Percentiles rank a stretch among this genome's conserved stretches.
phyloP scores from a whole-genome alignment of 1,140 invertebrate species.

The Trichogramma pretiosum region DNA sequence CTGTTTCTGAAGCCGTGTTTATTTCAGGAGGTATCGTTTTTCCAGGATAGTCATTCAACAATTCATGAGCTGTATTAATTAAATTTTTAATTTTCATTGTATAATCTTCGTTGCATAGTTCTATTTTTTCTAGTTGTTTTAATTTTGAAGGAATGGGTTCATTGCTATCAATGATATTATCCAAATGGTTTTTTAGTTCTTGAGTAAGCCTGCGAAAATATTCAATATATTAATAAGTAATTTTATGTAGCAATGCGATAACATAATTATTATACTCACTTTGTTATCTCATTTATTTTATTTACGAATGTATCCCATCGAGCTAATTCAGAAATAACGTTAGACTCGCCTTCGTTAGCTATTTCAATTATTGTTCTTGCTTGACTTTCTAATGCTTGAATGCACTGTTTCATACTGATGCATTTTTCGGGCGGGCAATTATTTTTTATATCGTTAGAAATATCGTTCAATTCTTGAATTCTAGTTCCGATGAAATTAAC shows the following conservation, averaged over 20 bases:
- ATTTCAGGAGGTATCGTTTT: constrained; percentile 58
- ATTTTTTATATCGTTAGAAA: constrained; percentile 37
- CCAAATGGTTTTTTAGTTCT: constrained; percentile 46
- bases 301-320: constrained; percentile 63
- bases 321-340: constrained; percentile 52
- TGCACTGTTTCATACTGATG: constrained; percentile 39
- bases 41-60: constrained; percentile 55
- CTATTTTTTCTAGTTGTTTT: constrained; percentile 56
- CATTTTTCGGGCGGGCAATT: constrained; percentile 37
- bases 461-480: constrained; percentile 33
- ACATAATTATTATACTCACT: constrained; percentile 25
- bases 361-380: constrained; percentile 45
- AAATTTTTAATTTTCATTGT: constrained; percentile 46
- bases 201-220: constrained; percentile 42
- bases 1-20: constrained; percentile 55
- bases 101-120: constrained; percentile 49
- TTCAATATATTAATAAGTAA: background rate
- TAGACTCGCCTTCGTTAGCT: constrained; percentile 46
- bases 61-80: constrained; percentile 44
- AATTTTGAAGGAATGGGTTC: constrained; percentile 53
- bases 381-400: constrained; percentile 40
- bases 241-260: background rate
- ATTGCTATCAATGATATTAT: constrained; percentile 52
- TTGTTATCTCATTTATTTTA: constrained; percentile 47
- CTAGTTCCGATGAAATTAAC: constrained; percentile 43